Percentiles rank a stretch among this genome's conserved stretches.
Conservation (phyloP, 1,140 invertebrate species). For the Sarcophaga peregrina region DNA sequence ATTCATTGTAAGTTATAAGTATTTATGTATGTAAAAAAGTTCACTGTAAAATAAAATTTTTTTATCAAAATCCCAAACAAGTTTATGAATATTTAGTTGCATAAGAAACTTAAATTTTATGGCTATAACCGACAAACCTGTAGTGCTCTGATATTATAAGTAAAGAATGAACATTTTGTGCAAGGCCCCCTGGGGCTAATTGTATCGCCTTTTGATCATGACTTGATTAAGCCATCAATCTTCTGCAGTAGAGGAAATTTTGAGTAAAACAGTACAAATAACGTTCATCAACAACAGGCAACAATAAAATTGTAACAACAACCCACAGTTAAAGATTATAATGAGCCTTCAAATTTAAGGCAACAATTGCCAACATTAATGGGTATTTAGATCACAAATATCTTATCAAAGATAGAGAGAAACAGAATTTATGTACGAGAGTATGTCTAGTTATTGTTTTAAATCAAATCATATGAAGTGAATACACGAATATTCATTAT, state of each 20-base stretch:
- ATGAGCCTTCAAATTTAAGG: neutral
- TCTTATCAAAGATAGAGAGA: neutral
- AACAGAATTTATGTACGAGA: neutral
- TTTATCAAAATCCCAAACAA: too few species aligned
- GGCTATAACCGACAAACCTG: too few species aligned
- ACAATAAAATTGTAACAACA: neutral
- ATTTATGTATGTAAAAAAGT: too few species aligned
- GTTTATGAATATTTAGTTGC: too few species aligned
- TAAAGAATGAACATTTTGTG: slow-evolving; percentile 35
- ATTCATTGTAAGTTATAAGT: too few species aligned
- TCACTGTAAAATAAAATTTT: too few species aligned
- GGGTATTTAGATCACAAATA: slow-evolving; percentile 11
- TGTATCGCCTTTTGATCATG: slow-evolving; percentile 45
- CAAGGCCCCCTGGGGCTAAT: slow-evolving; percentile 42
- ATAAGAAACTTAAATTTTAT: too few species aligned
- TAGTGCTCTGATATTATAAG: too few species aligned
- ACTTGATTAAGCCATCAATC: slow-evolving; percentile 44
- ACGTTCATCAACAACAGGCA: too few species aligned
- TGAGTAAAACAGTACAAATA: neutral
- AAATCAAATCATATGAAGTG: neutral
- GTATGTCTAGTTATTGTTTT: neutral
- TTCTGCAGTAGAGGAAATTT: neutral
- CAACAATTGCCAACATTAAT: slow-evolving; percentile 12
- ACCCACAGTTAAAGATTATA: neutral
- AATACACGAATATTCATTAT: neutral